These are phyloP conservation scores for Hirtodrosophila alboralis DNA, from an alignment of 2,888 invertebrate species.

Conservation along the genomic window DNA sequence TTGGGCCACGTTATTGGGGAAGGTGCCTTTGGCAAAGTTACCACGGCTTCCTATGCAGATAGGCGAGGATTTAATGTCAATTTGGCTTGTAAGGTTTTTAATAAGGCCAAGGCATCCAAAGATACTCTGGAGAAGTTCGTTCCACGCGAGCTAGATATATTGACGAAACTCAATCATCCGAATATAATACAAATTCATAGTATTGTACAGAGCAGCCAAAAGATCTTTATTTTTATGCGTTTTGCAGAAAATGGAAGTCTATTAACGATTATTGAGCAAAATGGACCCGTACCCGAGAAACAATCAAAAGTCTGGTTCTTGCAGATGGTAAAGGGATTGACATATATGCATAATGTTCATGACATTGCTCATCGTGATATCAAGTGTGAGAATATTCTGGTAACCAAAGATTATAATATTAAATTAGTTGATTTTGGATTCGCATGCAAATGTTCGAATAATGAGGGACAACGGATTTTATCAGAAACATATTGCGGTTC, in stretches of 20 bases:
- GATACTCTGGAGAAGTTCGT: slow-evolving; percentile 97
- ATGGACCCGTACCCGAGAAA: slow-evolving; percentile 90
- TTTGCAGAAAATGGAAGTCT: slow-evolving; percentile 96
- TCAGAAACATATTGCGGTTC: slow-evolving; percentile 98
- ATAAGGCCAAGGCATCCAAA: slow-evolving; percentile 93
- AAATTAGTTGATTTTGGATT: slow-evolving; percentile 98
- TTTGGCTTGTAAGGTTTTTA: slow-evolving; percentile 95
- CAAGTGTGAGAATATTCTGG: slow-evolving; percentile 96
- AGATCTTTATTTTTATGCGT: slow-evolving; percentile 96
- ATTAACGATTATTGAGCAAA: slow-evolving; percentile 91
- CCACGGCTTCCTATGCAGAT: slow-evolving; percentile 92
- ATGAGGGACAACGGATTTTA: slow-evolving; percentile 89
- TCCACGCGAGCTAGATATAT: slow-evolving; percentile 95
- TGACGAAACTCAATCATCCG: slow-evolving; percentile 94
- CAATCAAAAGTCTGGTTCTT: slow-evolving; percentile 93
- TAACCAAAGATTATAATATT: slow-evolving; percentile 93
- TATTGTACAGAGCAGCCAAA: slow-evolving; percentile 91
- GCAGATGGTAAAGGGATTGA: slow-evolving; percentile 90
- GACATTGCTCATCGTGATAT: slow-evolving; percentile 95
- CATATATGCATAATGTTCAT: slow-evolving; percentile 92
- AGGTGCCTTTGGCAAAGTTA: slow-evolving; percentile 96
- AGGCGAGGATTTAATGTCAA: slow-evolving; percentile 86
- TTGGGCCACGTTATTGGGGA: slow-evolving; percentile 95
- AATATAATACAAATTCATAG: slow-evolving; percentile 96
- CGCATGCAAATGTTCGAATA: slow-evolving; percentile 91